phyloP scores from a whole-genome alignment of 37 sponge, comb jelly and placozoan species.

The Bolinopsis microptera region DNA sequence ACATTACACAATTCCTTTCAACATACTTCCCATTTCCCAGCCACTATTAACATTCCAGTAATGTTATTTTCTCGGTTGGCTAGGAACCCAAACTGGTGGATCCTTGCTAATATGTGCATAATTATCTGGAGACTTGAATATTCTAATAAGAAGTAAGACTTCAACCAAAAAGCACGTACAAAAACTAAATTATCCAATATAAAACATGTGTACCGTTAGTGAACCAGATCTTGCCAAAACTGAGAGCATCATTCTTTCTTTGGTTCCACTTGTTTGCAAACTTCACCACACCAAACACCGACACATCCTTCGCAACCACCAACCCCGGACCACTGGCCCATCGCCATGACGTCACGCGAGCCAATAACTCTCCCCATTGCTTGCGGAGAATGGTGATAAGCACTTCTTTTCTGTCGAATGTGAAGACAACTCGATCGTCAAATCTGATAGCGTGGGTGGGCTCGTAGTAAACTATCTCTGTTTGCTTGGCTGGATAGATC shows the following conservation, averaged over 20 bases:
- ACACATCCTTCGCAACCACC: neutral
- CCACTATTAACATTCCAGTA: too few species aligned
- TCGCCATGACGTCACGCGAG: neutral
- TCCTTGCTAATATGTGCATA: too few species aligned
- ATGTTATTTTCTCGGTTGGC: too few species aligned
- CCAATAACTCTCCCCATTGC: neutral
- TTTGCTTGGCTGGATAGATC: neutral
- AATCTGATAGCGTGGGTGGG: neutral
- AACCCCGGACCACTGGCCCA: neutral
- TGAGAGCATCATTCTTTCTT: neutral
- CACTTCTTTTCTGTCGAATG: neutral
- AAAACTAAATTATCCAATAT: too few species aligned
- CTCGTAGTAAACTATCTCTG: neutral
- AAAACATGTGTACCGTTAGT: slow-evolving; percentile 50
- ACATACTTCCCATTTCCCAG: too few species aligned
- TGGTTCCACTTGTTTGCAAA: slow-evolving; percentile 1
- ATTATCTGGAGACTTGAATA: too few species aligned
- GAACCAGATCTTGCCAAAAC: slow-evolving; percentile 6
- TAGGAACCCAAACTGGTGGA: too few species aligned
- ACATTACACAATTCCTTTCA: too few species aligned
- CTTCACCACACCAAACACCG: slow-evolving; percentile 15
- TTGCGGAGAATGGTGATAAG: neutral
- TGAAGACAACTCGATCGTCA: neutral
- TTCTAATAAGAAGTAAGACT: too few species aligned
- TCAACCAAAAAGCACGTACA: too few species aligned